These are phyloP conservation scores for Himantopus leucocephalus DNA, from an alignment of 2,113 vertebrate species.

Conservation along the genomic window DNA sequence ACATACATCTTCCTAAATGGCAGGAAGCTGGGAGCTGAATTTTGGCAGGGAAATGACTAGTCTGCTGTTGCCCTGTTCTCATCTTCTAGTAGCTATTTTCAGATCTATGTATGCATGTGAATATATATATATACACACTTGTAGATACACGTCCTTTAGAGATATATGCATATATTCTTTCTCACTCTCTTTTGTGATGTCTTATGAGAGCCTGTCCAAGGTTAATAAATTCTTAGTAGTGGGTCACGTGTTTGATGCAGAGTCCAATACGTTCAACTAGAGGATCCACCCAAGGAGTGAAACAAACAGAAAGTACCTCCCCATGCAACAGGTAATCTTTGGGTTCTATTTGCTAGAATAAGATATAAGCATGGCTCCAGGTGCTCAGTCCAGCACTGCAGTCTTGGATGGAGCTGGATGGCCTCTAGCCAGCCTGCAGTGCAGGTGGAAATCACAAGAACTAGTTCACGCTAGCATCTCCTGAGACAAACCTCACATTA, in stretches of 20 bases:
- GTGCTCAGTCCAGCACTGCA: neutral
- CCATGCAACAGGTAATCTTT: neutral
- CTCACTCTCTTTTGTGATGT: neutral
- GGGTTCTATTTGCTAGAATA: neutral
- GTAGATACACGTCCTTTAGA: neutral
- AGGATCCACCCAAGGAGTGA: neutral
- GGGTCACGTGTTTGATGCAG: accelerated
- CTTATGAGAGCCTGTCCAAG: neutral
- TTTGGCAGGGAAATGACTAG: neutral
- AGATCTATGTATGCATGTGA: neutral
- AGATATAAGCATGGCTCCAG: neutral
- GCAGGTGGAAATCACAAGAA: neutral
- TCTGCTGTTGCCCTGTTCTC: neutral
- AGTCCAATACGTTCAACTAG: neutral
- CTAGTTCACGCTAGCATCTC: too few relatives aligned
- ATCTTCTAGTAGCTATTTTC: neutral
- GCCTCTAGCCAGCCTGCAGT: neutral
- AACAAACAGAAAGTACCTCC: neutral
- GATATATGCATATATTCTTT: neutral
- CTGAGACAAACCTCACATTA: neutral
- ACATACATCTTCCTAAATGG: neutral
- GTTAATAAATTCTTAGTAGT: neutral
- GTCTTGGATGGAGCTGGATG: neutral
- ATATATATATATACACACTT: neutral
- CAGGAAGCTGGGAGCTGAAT: neutral